Conservation (phyloP, 1,140 invertebrate species). For the Hypothenemus hampei region DNA sequence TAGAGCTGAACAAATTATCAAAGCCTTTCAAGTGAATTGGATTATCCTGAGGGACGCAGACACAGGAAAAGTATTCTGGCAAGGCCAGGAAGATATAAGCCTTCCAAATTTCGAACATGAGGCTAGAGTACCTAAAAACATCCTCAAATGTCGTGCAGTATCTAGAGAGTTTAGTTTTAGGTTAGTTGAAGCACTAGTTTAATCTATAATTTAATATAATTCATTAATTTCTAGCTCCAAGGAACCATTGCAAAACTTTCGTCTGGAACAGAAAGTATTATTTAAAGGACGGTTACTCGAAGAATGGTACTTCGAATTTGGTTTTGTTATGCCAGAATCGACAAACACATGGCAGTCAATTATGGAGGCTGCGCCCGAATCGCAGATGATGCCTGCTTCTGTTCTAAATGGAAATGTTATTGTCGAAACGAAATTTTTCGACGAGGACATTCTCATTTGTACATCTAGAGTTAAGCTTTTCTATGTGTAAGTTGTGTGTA, state of each 20-base stretch:
- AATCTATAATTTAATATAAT: neutral
- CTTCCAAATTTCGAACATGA: conserved; percentile 89
- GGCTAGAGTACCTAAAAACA: conserved; percentile 93
- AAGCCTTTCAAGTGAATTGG: conserved; percentile 78
- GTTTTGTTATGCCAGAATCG: conserved; percentile 96
- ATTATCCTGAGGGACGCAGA: conserved; percentile 97
- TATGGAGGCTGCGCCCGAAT: conserved; percentile 97
- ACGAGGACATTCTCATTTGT: conserved; percentile 91
- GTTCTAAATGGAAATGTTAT: conserved; percentile 97
- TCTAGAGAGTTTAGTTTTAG: conserved; percentile 95
- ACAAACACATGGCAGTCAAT: conserved; percentile 99
- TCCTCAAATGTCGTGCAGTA: conserved; percentile 91
- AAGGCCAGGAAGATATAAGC: conserved; percentile 94
- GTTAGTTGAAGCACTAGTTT: neutral
- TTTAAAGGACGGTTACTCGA: conserved; percentile 80
- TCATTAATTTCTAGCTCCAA: conserved; percentile 64
- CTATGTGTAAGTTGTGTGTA: conserved; percentile 85
- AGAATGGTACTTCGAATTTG: conserved; percentile 99
- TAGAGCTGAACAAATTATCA: conserved; percentile 48
- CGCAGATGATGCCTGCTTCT: conserved; percentile 99
- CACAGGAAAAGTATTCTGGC: conserved; percentile 94
- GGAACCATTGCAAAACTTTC: conserved; percentile 94
- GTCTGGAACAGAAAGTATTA: conserved; percentile 82
- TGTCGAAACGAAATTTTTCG: conserved; percentile 98
- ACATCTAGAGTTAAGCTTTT: conserved; percentile 93